Percentiles rank a stretch among this genome's conserved stretches.
phyloP scores from a whole-genome alignment of 2,113 vertebrate species.

The Pongo pygmaeus region DNA sequence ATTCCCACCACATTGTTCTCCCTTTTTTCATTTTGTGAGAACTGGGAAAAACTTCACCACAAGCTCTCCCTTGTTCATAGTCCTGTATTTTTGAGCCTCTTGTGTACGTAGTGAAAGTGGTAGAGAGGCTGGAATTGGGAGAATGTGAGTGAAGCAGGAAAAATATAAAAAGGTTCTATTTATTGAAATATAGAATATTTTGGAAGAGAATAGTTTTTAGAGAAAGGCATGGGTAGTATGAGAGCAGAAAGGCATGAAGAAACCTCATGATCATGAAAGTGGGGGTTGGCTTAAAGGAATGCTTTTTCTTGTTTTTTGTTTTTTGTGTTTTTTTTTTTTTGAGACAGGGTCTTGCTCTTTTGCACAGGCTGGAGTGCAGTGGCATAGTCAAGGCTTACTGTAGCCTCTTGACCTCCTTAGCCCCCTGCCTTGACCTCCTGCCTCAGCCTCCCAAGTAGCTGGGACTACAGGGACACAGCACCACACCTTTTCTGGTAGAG shows the following conservation, averaged over 20 bases:
- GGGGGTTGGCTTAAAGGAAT: neutral
- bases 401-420: too few relatives aligned
- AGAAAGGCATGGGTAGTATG: neutral
- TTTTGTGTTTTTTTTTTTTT: too few relatives aligned
- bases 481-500: too few relatives aligned
- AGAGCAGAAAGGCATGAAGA: neutral
- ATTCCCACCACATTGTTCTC: neutral
- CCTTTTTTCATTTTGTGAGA: neutral
- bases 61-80: neutral
- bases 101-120: neutral
- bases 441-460: too few relatives aligned
- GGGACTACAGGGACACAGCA: too few relatives aligned
- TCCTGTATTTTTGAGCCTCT: neutral
- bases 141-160: neutral
- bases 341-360: too few relatives aligned
- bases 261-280: neutral
- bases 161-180: neutral
- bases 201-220: neutral
- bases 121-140: slow-evolving; percentile 15
- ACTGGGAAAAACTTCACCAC: neutral
- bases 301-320: too few relatives aligned
- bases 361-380: too few relatives aligned
- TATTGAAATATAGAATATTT: neutral
- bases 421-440: too few relatives aligned
- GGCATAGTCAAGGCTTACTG: too few relatives aligned